Evolutionary conservation across 2,888 invertebrate genomes (phyloP).

Genomic region (Hemistola chrysoprasaria): DNA sequence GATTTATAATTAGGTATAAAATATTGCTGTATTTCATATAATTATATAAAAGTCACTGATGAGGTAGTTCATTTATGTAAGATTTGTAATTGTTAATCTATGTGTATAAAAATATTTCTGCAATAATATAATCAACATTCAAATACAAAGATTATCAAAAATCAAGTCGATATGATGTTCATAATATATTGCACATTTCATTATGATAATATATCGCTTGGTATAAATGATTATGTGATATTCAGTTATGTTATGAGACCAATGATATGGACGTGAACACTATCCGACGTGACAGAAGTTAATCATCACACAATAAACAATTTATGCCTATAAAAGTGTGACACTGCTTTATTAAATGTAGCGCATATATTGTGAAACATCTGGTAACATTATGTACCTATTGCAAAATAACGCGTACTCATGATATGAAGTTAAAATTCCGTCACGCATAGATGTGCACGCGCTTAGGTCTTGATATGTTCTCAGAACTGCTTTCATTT

Average conservation of each 20-base stretch:
- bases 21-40: conserved; percentile 17
- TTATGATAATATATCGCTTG: conserved; percentile 31
- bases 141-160: conserved; percentile 80
- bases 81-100: conserved; percentile 54
- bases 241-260: conserved; percentile 43
- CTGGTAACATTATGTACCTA: too few species aligned
- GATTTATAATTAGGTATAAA: too few species aligned
- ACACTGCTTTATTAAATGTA: too few species aligned
- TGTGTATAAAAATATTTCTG: conserved; percentile 81
- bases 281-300: conserved; percentile 28
- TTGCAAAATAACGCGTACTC: too few species aligned
- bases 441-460: conserved; percentile 37
- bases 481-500: conserved; percentile 41
- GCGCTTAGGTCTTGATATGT: conserved; percentile 58
- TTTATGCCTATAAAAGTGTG: too few species aligned
- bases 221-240: conserved; percentile 40
- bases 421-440: conserved; percentile 22
- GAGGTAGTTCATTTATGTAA: conserved; percentile 74
- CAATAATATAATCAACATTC: conserved; percentile 78
- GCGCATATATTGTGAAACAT: background rate
- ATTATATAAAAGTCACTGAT: conserved; percentile 54
- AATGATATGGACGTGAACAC: conserved; percentile 42
- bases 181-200: conserved; percentile 72
- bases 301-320: too few species aligned
- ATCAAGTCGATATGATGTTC: conserved; percentile 68